Evolutionary conservation across 1,140 invertebrate species (phyloP), one percentile per base, ranked within the genome.

Genomic region (Temnothorax longispinosus): DNA sequence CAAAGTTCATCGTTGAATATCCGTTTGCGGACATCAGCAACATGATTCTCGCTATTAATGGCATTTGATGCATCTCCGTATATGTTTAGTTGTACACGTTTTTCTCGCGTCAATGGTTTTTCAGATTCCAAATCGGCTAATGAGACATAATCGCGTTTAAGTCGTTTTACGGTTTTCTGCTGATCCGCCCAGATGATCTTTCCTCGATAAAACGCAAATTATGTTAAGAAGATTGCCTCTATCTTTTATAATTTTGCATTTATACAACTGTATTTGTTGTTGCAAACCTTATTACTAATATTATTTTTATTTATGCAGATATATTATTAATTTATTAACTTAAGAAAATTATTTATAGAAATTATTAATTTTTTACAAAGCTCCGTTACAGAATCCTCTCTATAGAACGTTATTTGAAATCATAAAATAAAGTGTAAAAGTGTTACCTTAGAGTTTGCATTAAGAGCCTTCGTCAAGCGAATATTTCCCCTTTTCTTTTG

Each of bases 1-100:
- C 98, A 99, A 0, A 98, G 95, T 87, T 98, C 98, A 92, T 99
- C 98, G 91, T 98, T 98, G 93, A 98, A 99, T 77, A 93, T 88
- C 18, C 32, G 6, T 76, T 69, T 62, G 78, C 91, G 13, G 0
- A 44, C 35, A n/a, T 1, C n/a, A 27, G 27, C 27, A 21, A 75
- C 58, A 35, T 77, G 3, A 44, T 69, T 32, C 52, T 62, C 18
- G 1, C 11, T 50, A 10, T 72, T 88, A 41, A 87, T 7, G 13
- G n/a, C 44, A 60, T 87, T 85, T 27, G 44, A 69, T 58, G 10
- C 10, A 54, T 27, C 60, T 5, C 3, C 41, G 75, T 85, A 89
- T 5, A 18, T 54, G 72, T 76, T 80, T 60, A 84, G 47, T 27
- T 86, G 75, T n/a, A 92, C 75, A 72, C 93, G 90, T 60, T 94